Percentiles rank a stretch among this genome's conserved stretches.
phyloP scores from a whole-genome alignment of 2,888 invertebrate genomes.

The Troglohyphantes excavatus region DNA sequence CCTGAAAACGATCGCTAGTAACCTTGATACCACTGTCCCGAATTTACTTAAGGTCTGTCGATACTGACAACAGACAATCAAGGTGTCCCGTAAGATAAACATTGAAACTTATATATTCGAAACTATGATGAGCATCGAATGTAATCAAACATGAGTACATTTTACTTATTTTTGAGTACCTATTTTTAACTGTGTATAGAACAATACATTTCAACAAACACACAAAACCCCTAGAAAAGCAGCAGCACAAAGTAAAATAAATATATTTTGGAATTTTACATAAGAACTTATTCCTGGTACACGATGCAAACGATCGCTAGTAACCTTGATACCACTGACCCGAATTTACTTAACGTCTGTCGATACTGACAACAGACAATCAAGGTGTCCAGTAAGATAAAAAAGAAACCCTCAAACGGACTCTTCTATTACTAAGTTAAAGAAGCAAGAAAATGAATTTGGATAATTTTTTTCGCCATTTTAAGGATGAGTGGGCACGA shows the following conservation, averaged over 20 bases:
- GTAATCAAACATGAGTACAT: too few relatives aligned
- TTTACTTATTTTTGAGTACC: too few relatives aligned
- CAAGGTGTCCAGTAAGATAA: constrained; percentile 9
- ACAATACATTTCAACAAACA: too few relatives aligned
- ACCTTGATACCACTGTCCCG: constrained; percentile 29
- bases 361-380: neutral
- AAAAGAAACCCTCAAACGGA: neutral
- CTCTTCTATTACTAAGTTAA: neutral
- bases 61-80: neutral
- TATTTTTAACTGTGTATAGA: too few relatives aligned
- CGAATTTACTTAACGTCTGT: neutral
- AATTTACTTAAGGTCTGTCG: neutral
- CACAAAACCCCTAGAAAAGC: too few relatives aligned
- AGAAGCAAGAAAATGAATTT: constrained; percentile 6
- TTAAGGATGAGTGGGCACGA: constrained; percentile 60
- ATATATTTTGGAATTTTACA: too few relatives aligned
- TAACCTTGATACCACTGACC: constrained; percentile 26
- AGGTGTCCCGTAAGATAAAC: constrained; percentile 8
- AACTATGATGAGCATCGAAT: too few relatives aligned
- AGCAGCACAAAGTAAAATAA: too few relatives aligned
- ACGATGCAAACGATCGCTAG: neutral
- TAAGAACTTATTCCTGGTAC: neutral
- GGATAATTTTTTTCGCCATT: neutral
- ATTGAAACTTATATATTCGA: too few relatives aligned
- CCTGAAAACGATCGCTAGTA: neutral